A percentile compares a stretch with the other conserved stretches of the same genome.
phyloP scores from a whole-genome alignment of 2,888 invertebrate genomes.

The Odontothrips loti region DNA sequence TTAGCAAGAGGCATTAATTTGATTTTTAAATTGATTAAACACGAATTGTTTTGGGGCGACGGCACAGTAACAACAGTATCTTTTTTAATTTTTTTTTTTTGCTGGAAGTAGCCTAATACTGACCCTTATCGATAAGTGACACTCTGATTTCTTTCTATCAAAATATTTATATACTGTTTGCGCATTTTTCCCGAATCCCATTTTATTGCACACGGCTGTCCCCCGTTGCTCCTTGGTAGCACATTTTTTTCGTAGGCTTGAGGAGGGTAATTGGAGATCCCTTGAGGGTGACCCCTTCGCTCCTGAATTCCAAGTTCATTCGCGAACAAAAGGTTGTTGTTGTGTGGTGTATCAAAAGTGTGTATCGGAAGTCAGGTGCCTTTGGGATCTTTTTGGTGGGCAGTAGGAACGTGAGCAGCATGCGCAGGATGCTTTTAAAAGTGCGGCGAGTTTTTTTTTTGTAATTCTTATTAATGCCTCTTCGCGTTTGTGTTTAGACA shows the following conservation, averaged over 20 bases:
- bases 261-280: neutral
- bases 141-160: too few species aligned
- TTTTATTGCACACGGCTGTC: neutral
- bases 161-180: too few species aligned
- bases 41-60: too few species aligned
- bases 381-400: neutral
- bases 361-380: slow-evolving; percentile 15
- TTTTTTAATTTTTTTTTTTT: too few species aligned
- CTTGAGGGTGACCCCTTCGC: neutral
- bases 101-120: too few species aligned
- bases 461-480: neutral
- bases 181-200: too few species aligned
- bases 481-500: neutral
- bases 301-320: neutral
- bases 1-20: neutral
- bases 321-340: neutral
- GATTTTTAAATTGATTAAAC: neutral
- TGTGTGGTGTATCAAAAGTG: neutral
- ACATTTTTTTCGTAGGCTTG: neutral
- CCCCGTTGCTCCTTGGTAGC: neutral
- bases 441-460: neutral
- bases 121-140: too few species aligned
- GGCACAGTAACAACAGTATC: too few species aligned
- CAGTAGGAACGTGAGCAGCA: too few species aligned
- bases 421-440: neutral